Conservation (phyloP, 2,888 invertebrate genomes). For the Punctoribates punctum region DNA sequence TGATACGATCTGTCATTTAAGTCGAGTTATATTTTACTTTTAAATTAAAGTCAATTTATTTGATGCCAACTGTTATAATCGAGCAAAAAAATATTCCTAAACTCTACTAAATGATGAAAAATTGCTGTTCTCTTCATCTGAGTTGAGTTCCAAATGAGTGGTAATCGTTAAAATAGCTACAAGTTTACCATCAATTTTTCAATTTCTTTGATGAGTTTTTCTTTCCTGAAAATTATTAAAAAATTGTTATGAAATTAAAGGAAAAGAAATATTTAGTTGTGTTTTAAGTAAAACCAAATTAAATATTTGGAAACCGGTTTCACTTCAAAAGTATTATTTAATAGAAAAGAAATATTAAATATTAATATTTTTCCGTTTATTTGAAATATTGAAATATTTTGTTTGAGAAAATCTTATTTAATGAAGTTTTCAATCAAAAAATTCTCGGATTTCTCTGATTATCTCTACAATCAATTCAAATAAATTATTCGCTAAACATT, state of each 20-base stretch:
- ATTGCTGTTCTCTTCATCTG: neutral
- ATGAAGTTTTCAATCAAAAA: constrained; percentile 10
- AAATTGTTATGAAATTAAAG: too few species aligned
- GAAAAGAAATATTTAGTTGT: too few species aligned
- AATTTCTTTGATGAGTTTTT: too few species aligned
- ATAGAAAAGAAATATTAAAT: neutral
- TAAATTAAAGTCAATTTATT: constrained; percentile 7
- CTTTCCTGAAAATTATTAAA: too few species aligned
- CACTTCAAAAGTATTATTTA: neutral
- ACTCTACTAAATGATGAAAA: neutral
- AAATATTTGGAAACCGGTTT: neutral
- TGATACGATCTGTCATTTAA: constrained; percentile 19
- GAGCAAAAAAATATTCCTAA: too few species aligned
- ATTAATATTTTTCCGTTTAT: neutral
- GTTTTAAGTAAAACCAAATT: too few species aligned
- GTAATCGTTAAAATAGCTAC: too few species aligned
- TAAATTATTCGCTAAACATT: too few species aligned
- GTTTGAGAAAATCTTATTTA: neutral
- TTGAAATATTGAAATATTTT: neutral
- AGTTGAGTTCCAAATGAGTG: too few species aligned
- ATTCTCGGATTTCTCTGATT: neutral
- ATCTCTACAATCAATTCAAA: too few species aligned
- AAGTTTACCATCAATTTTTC: too few species aligned
- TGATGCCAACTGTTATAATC: neutral
- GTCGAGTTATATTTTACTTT: neutral